Conservation (phyloP, 1,140 invertebrate genomes). For the Amphibalanus amphitrite region DNA sequence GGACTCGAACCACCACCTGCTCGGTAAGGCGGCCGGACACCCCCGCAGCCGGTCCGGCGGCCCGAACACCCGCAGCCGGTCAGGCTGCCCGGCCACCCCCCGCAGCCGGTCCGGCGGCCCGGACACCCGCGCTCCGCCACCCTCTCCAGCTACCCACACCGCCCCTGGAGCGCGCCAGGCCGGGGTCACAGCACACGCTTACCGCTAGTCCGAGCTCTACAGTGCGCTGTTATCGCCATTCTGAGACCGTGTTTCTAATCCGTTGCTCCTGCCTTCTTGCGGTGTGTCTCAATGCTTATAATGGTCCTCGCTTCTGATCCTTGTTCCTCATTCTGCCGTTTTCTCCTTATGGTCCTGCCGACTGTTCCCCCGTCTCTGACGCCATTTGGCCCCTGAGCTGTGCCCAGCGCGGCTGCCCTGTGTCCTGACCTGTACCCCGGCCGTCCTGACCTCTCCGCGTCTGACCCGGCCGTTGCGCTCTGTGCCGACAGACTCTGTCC, state of each 20-base stretch:
- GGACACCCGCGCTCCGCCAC: not conserved
- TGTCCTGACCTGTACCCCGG: not conserved
- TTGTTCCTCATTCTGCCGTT: no score
- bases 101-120: not conserved
- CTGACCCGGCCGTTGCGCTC: conserved; percentile 8
- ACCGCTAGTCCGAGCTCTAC: not conserved
- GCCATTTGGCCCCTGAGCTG: not conserved
- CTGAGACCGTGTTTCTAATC: no score
- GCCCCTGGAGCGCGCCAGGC: not conserved
- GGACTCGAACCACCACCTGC: conserved; percentile 92
- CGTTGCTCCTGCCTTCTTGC: no score
- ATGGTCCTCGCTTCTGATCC: no score
- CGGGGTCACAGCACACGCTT: not conserved
- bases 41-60: conserved; percentile 53
- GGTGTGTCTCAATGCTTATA: no score
- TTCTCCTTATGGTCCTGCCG: no score
- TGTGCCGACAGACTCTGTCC: conserved; percentile 71
- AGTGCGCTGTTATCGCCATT: no score
- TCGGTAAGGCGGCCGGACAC: no score
- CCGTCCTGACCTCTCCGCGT: conserved; percentile 8
- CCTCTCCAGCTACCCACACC: not conserved
- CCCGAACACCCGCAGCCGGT: no score
- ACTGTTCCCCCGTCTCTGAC: not conserved
- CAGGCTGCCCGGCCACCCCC: no score
- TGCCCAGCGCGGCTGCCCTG: conserved; percentile 3